phyloP scores from a whole-genome alignment of 2,797 vertebrate species.

The Caiman crocodilus region DNA sequence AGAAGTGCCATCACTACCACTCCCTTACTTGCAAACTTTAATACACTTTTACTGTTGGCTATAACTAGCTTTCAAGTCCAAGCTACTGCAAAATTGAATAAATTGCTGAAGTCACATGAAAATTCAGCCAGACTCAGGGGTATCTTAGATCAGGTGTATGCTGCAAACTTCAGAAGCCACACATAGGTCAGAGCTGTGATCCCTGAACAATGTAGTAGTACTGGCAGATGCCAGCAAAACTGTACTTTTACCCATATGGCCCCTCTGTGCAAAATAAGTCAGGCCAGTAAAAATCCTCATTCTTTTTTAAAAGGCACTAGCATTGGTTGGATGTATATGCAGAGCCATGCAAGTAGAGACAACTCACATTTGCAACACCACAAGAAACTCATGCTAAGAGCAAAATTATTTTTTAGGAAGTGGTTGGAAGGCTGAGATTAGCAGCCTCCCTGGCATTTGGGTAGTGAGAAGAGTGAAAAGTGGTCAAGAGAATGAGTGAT shows the following conservation, averaged over 20 bases:
- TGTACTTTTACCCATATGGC: background rate
- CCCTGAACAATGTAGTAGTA: too few species aligned
- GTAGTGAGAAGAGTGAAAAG: background rate
- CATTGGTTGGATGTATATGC: background rate
- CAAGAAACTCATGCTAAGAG: background rate
- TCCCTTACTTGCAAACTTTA: background rate
- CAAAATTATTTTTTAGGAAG: background rate
- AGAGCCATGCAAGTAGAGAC: background rate
- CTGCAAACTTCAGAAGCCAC: background rate
- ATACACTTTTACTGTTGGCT: fast-evolving
- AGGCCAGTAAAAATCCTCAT: background rate
- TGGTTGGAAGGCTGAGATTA: background rate
- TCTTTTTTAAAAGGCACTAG: background rate
- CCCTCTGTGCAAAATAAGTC: background rate
- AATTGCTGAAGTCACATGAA: background rate
- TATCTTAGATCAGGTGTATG: background rate
- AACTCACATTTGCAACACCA: background rate
- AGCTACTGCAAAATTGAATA: background rate
- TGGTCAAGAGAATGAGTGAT: fast-evolving
- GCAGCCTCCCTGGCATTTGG: background rate
- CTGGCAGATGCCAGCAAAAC: background rate
- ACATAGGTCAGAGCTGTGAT: background rate
- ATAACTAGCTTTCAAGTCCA: background rate
- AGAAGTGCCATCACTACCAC: too few species aligned
- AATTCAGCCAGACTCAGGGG: background rate